phyloP scores from a whole-genome alignment of 2,888 invertebrate genomes.

The Phania funesta region DNA sequence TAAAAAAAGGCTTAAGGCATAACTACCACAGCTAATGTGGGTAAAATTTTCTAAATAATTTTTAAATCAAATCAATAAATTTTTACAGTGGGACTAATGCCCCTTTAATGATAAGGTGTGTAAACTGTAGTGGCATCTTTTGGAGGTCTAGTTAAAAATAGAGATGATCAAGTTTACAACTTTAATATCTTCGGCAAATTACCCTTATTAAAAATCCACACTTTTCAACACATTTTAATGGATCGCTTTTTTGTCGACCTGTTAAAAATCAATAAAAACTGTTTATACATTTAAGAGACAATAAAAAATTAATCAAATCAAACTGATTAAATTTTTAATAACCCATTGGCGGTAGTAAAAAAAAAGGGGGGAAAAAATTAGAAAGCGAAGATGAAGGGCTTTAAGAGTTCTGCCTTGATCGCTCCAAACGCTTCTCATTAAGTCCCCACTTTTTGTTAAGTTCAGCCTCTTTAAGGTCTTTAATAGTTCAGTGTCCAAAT shows the following conservation, averaged over 20 bases:
- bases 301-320: background rate
- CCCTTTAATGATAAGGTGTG: too few species aligned
- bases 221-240: background rate
- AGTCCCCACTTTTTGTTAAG: background rate
- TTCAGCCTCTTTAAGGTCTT: slow-evolving; percentile 5
- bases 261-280: slow-evolving; percentile 4
- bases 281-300: slow-evolving; percentile 3
- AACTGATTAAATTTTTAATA: slow-evolving; percentile 13
- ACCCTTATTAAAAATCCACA: background rate
- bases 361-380: background rate
- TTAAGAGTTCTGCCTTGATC: background rate
- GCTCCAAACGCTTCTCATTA: slow-evolving; percentile 2
- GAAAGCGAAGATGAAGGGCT: slow-evolving; percentile 10
- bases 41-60: too few species aligned
- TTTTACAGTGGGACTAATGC: too few species aligned
- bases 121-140: background rate
- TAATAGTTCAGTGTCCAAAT: slow-evolving; percentile 51
- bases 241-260: background rate
- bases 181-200: background rate
- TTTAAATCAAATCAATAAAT: too few species aligned
- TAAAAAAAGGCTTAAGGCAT: too few species aligned
- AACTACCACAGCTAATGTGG: too few species aligned
- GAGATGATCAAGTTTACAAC: background rate
- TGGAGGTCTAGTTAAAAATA: background rate
- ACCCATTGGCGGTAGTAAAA: background rate